These are phyloP conservation scores for Heterotis niloticus DNA, from an alignment of 2,113 vertebrate genomes.

Conservation along the genomic window DNA sequence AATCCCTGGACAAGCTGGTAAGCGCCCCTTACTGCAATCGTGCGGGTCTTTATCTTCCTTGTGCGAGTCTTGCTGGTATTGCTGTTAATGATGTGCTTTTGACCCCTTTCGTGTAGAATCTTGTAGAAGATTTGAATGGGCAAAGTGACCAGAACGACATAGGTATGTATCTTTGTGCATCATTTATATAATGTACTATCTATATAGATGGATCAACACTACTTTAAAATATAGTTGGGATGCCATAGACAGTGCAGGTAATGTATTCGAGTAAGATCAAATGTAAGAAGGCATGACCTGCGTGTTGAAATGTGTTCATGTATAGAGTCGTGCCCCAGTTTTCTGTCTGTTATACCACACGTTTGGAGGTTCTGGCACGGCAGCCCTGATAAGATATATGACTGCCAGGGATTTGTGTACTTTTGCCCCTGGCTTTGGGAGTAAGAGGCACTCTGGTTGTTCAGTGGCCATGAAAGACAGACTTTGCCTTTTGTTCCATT, in stretches of 20 bases:
- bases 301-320: too few species aligned
- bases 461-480: not conserved
- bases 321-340: too few species aligned
- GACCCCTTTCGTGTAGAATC: slow-evolving; percentile 38
- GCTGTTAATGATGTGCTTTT: not conserved
- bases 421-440: not conserved
- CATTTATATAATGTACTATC: not conserved
- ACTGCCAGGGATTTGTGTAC: not conserved
- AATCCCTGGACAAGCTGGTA: slow-evolving; percentile 56
- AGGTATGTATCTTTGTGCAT: slow-evolving; percentile 45
- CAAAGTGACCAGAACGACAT: slow-evolving; percentile 49
- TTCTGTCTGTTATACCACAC: not conserved
- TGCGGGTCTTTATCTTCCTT: not conserved
- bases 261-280: too few species aligned
- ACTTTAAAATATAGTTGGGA: too few species aligned
- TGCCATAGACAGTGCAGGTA: too few species aligned
- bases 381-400: too few species aligned
- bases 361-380: too few species aligned
- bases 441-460: not conserved
- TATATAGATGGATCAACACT: not conserved
- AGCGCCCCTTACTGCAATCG: slow-evolving; percentile 24
- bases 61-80: not conserved
- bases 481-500: not conserved
- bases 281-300: too few species aligned
- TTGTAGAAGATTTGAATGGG: slow-evolving; percentile 61